These are phyloP conservation scores for Paramormyrops hopkinsi DNA, from an alignment of 2,797 vertebrate genomes.

Conservation along the genomic window DNA sequence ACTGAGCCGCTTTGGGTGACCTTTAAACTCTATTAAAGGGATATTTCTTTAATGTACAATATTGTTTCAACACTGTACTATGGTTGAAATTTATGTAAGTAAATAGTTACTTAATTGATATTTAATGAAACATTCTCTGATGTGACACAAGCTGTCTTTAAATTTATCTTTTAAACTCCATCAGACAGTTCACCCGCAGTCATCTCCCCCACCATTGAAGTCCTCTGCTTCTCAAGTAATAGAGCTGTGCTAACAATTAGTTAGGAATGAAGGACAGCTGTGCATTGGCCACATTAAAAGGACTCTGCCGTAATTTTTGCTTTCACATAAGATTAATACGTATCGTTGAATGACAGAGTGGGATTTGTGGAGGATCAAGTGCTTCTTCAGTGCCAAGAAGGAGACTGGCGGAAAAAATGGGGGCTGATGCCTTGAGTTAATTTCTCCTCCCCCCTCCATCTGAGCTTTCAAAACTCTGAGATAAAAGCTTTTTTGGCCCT, in stretches of 20 bases:
- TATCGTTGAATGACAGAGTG: neutral
- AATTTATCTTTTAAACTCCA: neutral
- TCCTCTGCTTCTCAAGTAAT: neutral
- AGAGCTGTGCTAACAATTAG: slow-evolving; percentile 10
- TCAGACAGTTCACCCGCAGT: neutral
- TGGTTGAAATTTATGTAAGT: neutral
- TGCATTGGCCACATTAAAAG: neutral
- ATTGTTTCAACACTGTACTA: neutral
- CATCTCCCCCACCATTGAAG: neutral
- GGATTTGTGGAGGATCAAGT: slow-evolving; percentile 15
- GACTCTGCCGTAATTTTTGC: neutral
- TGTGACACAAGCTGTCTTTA: neutral
- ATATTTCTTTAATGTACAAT: neutral
- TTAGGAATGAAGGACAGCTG: neutral
- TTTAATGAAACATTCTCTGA: neutral
- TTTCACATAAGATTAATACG: neutral
- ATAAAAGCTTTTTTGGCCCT: slow-evolving; percentile 23
- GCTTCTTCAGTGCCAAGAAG: neutral
- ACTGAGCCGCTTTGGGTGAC: neutral
- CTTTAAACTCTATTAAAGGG: neutral
- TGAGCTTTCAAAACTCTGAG: neutral
- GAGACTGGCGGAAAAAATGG: neutral
- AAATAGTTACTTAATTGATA: neutral
- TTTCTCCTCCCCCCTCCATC: neutral
- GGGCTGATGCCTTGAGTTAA: neutral